A percentile compares a stretch with the other conserved stretches of the same genome.
Conservation (phyloP, 1,140 invertebrate species). For the Drosophila azteca region DNA sequence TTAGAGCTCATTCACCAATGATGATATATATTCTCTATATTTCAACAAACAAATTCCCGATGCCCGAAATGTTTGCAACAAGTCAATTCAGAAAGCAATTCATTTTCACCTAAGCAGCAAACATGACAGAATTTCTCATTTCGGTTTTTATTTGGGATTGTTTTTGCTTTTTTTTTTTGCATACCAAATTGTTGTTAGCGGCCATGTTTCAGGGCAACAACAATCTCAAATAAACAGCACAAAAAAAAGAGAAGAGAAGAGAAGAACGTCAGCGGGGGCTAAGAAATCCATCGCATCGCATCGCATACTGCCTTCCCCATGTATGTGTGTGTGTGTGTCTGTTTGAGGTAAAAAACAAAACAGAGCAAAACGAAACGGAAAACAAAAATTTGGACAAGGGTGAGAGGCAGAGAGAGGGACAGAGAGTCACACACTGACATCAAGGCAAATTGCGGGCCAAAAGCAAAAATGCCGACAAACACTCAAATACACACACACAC, state of each 20-base stretch:
- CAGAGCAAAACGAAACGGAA: slow-evolving; percentile 25
- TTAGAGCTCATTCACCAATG: slow-evolving; percentile 29
- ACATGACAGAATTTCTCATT: slow-evolving; percentile 44
- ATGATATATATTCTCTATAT: slow-evolving; percentile 13
- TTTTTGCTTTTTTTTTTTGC: slow-evolving; percentile 21
- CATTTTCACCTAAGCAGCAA: slow-evolving; percentile 63
- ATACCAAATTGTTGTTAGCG: slow-evolving; percentile 34
- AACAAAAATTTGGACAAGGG: slow-evolving; percentile 29
- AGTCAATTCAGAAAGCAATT: slow-evolving; percentile 47
- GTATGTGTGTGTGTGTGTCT: too few relatives aligned
- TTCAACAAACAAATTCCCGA: not conserved
- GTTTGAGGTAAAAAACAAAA: too few relatives aligned
- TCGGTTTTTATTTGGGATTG: too few relatives aligned
- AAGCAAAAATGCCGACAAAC: slow-evolving; percentile 46
- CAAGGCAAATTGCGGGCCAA: slow-evolving; percentile 1
- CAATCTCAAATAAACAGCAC: not conserved
- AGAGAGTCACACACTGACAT: too few relatives aligned
- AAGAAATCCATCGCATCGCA: too few relatives aligned
- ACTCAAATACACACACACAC: slow-evolving; percentile 22
- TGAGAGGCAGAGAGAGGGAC: not conserved
- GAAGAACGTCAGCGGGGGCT: slow-evolving; percentile 17
- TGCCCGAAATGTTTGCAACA: slow-evolving; percentile 48
- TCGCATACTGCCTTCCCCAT: too few relatives aligned
- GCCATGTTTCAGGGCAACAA: slow-evolving; percentile 8
- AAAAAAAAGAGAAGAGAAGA: not conserved